Evolutionary conservation across 2,113 vertebrate genomes (phyloP).

Genomic region (Thalassoma bifasciatum): DNA sequence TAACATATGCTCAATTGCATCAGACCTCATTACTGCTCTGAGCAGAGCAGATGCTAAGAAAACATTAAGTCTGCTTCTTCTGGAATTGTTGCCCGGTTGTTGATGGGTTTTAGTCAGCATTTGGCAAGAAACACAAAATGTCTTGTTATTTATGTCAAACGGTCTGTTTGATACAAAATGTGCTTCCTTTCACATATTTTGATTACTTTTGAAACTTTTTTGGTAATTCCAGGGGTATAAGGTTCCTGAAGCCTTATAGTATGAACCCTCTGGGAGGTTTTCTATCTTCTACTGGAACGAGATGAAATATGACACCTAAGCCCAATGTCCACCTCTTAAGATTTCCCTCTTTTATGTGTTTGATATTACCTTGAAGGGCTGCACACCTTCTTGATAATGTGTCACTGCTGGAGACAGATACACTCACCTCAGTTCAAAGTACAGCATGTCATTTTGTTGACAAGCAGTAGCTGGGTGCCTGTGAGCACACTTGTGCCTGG

Average conservation of each 20-base stretch:
- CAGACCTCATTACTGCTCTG: slow-evolving; percentile 27
- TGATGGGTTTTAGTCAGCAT: neutral
- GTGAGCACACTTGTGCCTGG: slow-evolving; percentile 35
- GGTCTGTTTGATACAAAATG: neutral
- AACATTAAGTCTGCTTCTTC: slow-evolving; percentile 7
- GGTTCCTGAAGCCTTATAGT: neutral
- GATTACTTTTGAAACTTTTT: neutral
- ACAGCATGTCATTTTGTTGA: slow-evolving; percentile 70
- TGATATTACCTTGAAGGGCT: slow-evolving; percentile 41
- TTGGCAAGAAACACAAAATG: neutral
- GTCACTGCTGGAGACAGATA: slow-evolving; percentile 61
- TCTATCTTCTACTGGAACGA: neutral
- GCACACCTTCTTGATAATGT: slow-evolving; percentile 49
- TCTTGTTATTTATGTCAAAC: neutral
- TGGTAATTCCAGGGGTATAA: neutral
- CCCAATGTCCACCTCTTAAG: slow-evolving; percentile 23
- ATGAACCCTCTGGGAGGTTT: neutral
- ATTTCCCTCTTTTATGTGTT: slow-evolving; percentile 5
- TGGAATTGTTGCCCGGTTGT: neutral
- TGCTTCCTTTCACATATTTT: neutral
- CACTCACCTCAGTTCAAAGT: slow-evolving; percentile 63
- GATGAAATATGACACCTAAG: slow-evolving; percentile 9
- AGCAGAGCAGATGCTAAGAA: slow-evolving; percentile 8
- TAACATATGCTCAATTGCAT: slow-evolving; percentile 10
- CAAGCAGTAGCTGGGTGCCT: slow-evolving; percentile 51